phyloP scores from a whole-genome alignment of 2,888 invertebrate genomes.

The Megalurothrips usitatus region DNA sequence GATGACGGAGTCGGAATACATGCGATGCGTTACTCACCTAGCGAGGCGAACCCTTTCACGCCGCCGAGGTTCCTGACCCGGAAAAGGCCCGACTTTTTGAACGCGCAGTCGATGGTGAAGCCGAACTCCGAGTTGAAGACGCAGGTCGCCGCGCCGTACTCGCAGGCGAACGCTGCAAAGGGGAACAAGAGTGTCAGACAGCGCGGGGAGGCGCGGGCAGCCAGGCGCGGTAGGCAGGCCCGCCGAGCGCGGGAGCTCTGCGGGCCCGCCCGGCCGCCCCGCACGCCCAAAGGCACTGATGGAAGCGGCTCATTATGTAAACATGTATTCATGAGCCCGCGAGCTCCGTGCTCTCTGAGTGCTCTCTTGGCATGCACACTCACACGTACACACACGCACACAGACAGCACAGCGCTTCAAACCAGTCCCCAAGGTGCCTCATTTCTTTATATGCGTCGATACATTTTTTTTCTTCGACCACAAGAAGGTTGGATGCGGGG shows the following conservation, averaged over 20 bases:
- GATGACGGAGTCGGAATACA: too few relatives aligned
- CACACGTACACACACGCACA: neutral
- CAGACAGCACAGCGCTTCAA: too few relatives aligned
- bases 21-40: conserved; percentile 59
- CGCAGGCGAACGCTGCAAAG: conserved; percentile 47
- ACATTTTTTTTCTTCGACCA: too few relatives aligned
- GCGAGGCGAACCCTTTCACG: conserved; percentile 81
- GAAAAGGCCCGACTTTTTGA: conserved; percentile 87
- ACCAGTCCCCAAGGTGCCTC: too few relatives aligned
- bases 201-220: neutral
- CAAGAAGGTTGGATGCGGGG: too few relatives aligned
- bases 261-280: neutral
- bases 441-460: too few relatives aligned
- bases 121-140: conserved; percentile 86
- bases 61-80: conserved; percentile 86
- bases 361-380: neutral
- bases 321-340: too few relatives aligned
- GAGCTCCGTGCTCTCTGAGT: too few relatives aligned
- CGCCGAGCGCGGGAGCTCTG: neutral
- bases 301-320: neutral
- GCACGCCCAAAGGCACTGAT: neutral
- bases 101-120: conserved; percentile 85
- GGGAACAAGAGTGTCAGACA: conserved; percentile 30
- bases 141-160: conserved; percentile 68
- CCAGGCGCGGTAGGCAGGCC: neutral